These are phyloP conservation scores for Elgonia sp. DNA, from an alignment of 2,888 invertebrate genomes.

Conservation along the genomic window DNA sequence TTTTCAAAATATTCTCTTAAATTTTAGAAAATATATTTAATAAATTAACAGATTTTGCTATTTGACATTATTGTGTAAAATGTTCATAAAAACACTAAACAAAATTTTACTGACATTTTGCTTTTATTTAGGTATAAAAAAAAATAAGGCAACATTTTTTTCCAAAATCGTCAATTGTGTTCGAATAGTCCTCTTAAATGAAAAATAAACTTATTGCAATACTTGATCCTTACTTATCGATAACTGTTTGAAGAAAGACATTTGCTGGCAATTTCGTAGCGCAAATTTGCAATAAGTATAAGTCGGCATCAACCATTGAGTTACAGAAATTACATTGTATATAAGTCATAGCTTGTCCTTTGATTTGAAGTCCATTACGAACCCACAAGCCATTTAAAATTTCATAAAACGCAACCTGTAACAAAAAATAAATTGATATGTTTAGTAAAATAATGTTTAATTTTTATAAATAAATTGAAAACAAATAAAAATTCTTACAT, in stretches of 20 bases:
- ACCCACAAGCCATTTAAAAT: slow-evolving; percentile 98
- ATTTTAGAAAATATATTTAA: too few species aligned
- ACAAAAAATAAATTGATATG: slow-evolving; percentile 67
- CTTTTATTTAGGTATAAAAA: not conserved
- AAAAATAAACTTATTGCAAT: not conserved
- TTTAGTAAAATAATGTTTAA: too few species aligned
- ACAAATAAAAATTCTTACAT: too few species aligned
- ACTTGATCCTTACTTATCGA: slow-evolving; percentile 91
- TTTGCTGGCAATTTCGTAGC: slow-evolving; percentile 95
- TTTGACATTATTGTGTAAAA: too few species aligned
- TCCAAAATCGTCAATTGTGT: too few species aligned
- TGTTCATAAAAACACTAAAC: too few species aligned
- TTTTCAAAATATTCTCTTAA: too few species aligned
- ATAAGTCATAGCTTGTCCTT: slow-evolving; percentile 99
- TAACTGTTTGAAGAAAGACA: slow-evolving; percentile 94
- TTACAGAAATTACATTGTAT: slow-evolving; percentile 99
- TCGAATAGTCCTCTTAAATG: too few species aligned
- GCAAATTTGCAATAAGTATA: slow-evolving; percentile 97
- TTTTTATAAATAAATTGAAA: too few species aligned
- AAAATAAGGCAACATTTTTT: too few species aligned
- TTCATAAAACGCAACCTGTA: slow-evolving; percentile 97
- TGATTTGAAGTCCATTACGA: slow-evolving; percentile 98
- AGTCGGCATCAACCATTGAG: slow-evolving; percentile 98
- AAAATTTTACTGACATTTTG: too few species aligned
- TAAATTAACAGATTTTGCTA: too few species aligned